A percentile compares a stretch with the other conserved stretches of the same genome.
These are phyloP conservation scores for Brachypodius melanocephalos DNA, from an alignment of 2,113 vertebrate genomes.

Conservation along the genomic window DNA sequence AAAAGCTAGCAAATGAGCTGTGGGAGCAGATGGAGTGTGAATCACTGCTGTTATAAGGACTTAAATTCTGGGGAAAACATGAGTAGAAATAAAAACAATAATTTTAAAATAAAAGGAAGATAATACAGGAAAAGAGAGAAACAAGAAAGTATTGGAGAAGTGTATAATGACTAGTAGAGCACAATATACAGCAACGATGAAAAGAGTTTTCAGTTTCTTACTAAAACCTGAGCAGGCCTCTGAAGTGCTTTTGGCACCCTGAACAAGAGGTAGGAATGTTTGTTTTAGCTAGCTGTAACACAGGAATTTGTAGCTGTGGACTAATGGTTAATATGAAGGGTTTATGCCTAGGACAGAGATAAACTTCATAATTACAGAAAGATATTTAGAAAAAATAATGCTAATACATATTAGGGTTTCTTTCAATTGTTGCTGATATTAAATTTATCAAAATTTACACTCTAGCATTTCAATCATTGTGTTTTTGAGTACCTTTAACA, in stretches of 20 bases:
- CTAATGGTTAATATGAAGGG: background rate
- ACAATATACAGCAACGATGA: background rate
- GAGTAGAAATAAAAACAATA: background rate
- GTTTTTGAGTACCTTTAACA: background rate
- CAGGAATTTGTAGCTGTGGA: background rate
- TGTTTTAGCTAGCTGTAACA: background rate
- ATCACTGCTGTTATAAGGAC: constrained; percentile 13
- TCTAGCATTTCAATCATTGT: background rate
- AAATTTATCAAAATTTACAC: background rate
- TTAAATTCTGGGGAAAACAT: background rate
- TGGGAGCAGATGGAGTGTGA: constrained; percentile 15
- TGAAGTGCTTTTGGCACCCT: background rate
- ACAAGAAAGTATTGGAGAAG: background rate
- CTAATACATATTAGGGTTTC: background rate
- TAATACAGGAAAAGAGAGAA: background rate
- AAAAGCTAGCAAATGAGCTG: constrained; percentile 25
- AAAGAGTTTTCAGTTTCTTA: background rate
- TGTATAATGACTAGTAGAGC: background rate
- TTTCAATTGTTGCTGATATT: background rate
- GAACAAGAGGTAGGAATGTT: background rate
- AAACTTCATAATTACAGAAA: background rate
- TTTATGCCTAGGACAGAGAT: background rate
- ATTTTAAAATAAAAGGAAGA: background rate
- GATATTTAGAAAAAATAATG: background rate
- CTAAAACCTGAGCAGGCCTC: background rate